Evolutionary conservation across 37 sponge, comb jelly and placozoan genomes (phyloP), one percentile per base, ranked within the genome.

Genomic region (Dysidea cf. avara): DNA sequence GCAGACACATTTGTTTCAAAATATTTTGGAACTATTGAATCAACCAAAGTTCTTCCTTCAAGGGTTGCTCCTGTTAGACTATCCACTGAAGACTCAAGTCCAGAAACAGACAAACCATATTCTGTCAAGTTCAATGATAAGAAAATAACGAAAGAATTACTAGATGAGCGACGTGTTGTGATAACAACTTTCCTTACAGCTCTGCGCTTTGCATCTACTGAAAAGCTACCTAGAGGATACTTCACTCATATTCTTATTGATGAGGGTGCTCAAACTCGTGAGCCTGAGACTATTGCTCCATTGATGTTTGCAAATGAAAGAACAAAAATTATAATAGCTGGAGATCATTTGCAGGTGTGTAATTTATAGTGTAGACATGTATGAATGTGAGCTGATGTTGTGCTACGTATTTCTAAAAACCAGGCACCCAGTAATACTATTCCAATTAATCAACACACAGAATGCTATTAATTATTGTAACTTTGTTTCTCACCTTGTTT

Each of bases 191-290:
- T 77, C 47, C 16, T 65, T 0, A 76, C 76, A 17, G 70, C 77
- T 0, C 62, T 62, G 7, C n/a, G n/a, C n/a, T n/a, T n/a, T n/a
- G n/a, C n/a, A n/a, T n/a, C n/a, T n/a, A n/a, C 16, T 58, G 22
- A 30, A 24, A 34, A 7, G 39, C 30, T 75, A 30, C 63, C 55
- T 16, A 48, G 31, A 25, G 67, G 65, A 9, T 85, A 72, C 62
- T 79, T 85, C 74, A 85, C 86, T 39, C 86, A 85, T 68, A 85
- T 85, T 40, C 36, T 85, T 17, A 28, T 85, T 13, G 86, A 85
- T 67, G 86, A 85, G 46, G 86, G 67, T 35, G 79, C 86, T 6
- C 86, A 79, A 55, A 79, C 66, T 46, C 37, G 78, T 25, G 86
- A 85, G 69, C 80, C 86, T 34, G 86, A 85, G 49, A 58, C 73